A percentile compares a stretch with the other conserved stretches of the same genome.
phyloP scores from a whole-genome alignment of 2,888 invertebrate species.

The Opisthograptis luteolata region DNA sequence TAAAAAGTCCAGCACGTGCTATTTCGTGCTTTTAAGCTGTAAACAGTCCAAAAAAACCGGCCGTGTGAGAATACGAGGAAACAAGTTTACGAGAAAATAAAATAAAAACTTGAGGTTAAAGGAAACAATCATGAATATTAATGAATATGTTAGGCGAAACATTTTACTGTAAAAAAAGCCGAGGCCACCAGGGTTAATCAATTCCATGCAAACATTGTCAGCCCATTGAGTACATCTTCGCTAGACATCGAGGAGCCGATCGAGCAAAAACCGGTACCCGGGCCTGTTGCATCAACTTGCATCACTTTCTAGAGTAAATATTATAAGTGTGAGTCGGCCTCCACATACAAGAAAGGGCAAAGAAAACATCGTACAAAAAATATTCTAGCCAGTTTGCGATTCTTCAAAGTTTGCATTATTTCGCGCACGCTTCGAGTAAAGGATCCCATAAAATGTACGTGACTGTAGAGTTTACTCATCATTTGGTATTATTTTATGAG shows the following conservation, averaged over 20 bases:
- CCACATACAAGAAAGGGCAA: neutral
- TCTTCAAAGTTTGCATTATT: slow-evolving; percentile 33
- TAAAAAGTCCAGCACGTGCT: slow-evolving; percentile 31
- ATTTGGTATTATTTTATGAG: slow-evolving; percentile 55
- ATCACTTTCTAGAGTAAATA: slow-evolving; percentile 62
- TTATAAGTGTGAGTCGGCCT: slow-evolving; percentile 27
- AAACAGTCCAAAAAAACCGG: slow-evolving; percentile 17
- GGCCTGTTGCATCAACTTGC: slow-evolving; percentile 68
- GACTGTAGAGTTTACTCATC: slow-evolving; percentile 48
- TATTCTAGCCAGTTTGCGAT: slow-evolving; percentile 1
- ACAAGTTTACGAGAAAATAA: slow-evolving; percentile 3
- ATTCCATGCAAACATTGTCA: slow-evolving; percentile 65
- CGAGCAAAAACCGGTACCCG: slow-evolving; percentile 67
- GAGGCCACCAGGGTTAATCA: slow-evolving; percentile 58
- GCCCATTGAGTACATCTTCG: slow-evolving; percentile 66
- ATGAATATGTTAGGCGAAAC: slow-evolving; percentile 2
- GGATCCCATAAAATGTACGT: slow-evolving; percentile 51
- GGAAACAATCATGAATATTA: neutral
- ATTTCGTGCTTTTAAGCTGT: slow-evolving; percentile 24
- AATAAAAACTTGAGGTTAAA: neutral
- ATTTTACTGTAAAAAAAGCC: slow-evolving; percentile 17
- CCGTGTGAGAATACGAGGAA: slow-evolving; percentile 3
- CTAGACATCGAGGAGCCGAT: slow-evolving; percentile 77
- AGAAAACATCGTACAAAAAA: slow-evolving; percentile 4
- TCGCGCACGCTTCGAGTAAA: slow-evolving; percentile 45